Base-by-base conservation (phyloP, 1,140 invertebrate species). In the Chionoecetes opilio region DNA sequence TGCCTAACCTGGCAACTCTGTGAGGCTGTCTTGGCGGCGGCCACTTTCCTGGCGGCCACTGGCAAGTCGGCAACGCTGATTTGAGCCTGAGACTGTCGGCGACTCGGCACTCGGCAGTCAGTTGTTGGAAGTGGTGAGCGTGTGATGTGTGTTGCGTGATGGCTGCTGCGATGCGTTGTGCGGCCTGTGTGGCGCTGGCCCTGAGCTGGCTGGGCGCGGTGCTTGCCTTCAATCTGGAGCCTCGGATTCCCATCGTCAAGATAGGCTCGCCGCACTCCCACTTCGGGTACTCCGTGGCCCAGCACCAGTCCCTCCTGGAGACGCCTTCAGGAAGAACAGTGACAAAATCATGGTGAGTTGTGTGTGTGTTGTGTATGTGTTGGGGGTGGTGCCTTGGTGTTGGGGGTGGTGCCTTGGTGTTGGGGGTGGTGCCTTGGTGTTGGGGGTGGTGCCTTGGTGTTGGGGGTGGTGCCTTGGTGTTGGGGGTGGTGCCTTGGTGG, bases 271-370 rank as follows among this genome's bases (percentile, higher is more conserved):
- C 96, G 35, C 98, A 98, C 63, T 98, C 98, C 84, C 99, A 99
- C 97, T 99, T 99, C 97, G 99, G 99, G 97, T 99, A 98, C 97
- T 99, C 98, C 53, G 98, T 99, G 26, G 98, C 99, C 86, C 98
- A 99, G 97, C 99, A 99, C 97, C 97, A 98, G 96, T 97, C 98
- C 96, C 53, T 96, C 85, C 35, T 93, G 31, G 91, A 91, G 29
- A 88, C 96, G 97, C 37, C 82, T 17, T 38, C 31, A 97, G 97
- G 38, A 97, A 97, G 75, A 96, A 96, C 82, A 96, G 96, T 85
- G 96, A 91, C 26, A 96, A 97, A 96, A 93, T 97, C 41, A 97
- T 98, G 98, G 98, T 98, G 96, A 97, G 97, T 97, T 92, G 41
- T 21, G 26, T 75, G 63, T n/a, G 41, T 46, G 41, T 75, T 75